Evolutionary conservation across 1,140 invertebrate species (phyloP).

Genomic region (Antheraea mylitta): DNA sequence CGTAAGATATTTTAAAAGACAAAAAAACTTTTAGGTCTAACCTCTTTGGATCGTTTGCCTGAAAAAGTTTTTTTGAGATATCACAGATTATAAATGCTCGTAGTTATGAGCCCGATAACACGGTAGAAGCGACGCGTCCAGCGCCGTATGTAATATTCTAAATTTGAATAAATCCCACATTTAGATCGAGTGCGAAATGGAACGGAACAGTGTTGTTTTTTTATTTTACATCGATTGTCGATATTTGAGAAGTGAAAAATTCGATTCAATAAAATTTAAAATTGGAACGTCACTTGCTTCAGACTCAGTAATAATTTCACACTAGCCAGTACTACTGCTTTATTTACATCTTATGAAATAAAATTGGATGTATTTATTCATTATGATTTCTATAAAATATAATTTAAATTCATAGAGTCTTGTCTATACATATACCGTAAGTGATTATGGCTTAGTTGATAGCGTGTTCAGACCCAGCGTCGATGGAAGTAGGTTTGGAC

Average conservation of each 20-base stretch:
- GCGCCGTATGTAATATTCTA: slow-evolving; percentile 1
- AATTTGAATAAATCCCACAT: slow-evolving; percentile 22
- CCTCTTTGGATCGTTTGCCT: slow-evolving; percentile 8
- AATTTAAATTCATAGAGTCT: no score
- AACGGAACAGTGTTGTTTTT: background rate
- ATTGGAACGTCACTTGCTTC: background rate
- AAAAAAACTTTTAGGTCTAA: background rate
- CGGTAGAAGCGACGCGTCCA: background rate
- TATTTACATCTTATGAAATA: no score
- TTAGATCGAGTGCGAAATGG: slow-evolving; percentile 17
- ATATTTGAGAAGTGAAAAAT: background rate
- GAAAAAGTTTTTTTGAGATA: background rate
- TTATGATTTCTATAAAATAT: no score
- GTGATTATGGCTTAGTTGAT: no score
- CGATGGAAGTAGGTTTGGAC: no score
- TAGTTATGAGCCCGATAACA: background rate
- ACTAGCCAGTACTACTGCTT: background rate
- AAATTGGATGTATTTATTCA: no score
- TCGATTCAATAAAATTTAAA: slow-evolving; percentile 10
- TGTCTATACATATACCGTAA: no score
- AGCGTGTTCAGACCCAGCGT: no score
- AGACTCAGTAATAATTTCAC: background rate
- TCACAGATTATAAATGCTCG: background rate
- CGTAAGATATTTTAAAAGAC: background rate
- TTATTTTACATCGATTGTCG: background rate